Base-by-base conservation (phyloP, 2,888 invertebrate species). In the Lasioglossum figueresi region DNA sequence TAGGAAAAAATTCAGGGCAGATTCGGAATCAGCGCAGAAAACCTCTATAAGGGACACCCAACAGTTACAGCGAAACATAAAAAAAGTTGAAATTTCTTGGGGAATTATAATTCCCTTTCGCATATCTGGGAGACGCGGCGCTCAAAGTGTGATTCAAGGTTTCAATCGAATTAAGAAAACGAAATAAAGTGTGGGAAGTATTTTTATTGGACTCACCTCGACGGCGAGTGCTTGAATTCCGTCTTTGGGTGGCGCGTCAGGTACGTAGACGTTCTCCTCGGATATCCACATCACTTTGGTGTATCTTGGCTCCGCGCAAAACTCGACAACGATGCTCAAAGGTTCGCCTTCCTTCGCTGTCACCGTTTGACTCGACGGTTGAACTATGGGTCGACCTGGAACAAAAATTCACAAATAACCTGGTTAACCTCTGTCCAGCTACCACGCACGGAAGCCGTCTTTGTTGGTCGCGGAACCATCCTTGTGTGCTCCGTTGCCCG, bases 291-390 rank as follows among this genome's bases (percentile, higher is more conserved):
- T 95, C 40, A 96, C 96, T 92, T 96, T 96, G 76, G 95, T 96
- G 90, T 96, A 96, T 66, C 96, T 96, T 4, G 98, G 98, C 95
- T 97, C 97, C 90, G 97, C 97, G 95, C 97, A 97, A 94, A 97
- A 97, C 94, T 97, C 97, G 89, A 97, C 97, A 66, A 96, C 96
- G 68, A 97, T 95, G 88, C 97, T 96, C 85, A 97, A 95, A 0
- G 97, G 96, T 85, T 97, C 97, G 52, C 97, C 97, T 82, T 96
- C 96, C 91, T 97, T 96, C 31, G 97, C 97, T 43, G 97, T 96
- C 88, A 97, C 96, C 74, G 96, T 97, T 92, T 96, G 96, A 93
- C 96, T 96, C 84, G 96, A 95, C 4, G 97, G 97, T 88, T 96
- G 96, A 59, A 97, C 96, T 91, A 97, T 96, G 83, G 97, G 97